phyloP scores from a whole-genome alignment of 1,140 invertebrate genomes.

The Hylaeus anthracinus region DNA sequence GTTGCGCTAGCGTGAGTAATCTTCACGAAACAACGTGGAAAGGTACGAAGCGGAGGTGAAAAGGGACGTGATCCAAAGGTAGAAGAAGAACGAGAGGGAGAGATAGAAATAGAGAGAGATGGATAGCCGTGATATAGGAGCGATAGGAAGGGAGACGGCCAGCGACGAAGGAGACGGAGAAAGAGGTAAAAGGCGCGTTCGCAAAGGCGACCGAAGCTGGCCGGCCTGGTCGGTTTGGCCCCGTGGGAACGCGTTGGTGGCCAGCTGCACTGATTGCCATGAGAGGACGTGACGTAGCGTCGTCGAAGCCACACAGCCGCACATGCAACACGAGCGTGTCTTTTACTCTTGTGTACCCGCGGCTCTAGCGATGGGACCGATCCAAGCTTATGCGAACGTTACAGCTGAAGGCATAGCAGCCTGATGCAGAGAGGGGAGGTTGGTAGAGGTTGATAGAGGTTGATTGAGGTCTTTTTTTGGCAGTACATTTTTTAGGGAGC shows the following conservation, averaged over 20 bases:
- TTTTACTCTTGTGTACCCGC: conserved; percentile 39
- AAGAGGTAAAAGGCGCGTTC: conserved; percentile 61
- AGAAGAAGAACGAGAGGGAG: conserved; percentile 8
- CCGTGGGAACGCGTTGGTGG: conserved; percentile 80
- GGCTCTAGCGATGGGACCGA: conserved; percentile 45
- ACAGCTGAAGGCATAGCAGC: too few species aligned
- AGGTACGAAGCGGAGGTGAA: conserved; percentile 51
- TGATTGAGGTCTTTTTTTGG: too few species aligned
- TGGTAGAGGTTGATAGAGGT: too few species aligned
- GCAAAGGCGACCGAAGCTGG: conserved; percentile 63
- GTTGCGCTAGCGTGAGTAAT: conserved; percentile 48
- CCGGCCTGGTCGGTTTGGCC: conserved; percentile 73
- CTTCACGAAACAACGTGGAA: conserved; percentile 55
- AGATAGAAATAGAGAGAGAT: not conserved
- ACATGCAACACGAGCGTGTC: conserved; percentile 41
- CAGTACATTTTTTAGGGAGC: too few species aligned
- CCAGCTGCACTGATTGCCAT: conserved; percentile 79
- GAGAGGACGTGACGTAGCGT: conserved; percentile 73
- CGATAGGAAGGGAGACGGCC: too few species aligned
- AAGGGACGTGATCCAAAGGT: conserved; percentile 3
- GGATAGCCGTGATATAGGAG: too few species aligned
- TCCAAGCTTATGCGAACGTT: not conserved
- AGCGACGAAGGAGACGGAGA: conserved; percentile 29
- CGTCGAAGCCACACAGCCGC: conserved; percentile 52
- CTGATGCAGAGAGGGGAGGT: too few species aligned